Base-by-base conservation (phyloP, 2,888 invertebrate species). In the Lobophora halterata region DNA sequence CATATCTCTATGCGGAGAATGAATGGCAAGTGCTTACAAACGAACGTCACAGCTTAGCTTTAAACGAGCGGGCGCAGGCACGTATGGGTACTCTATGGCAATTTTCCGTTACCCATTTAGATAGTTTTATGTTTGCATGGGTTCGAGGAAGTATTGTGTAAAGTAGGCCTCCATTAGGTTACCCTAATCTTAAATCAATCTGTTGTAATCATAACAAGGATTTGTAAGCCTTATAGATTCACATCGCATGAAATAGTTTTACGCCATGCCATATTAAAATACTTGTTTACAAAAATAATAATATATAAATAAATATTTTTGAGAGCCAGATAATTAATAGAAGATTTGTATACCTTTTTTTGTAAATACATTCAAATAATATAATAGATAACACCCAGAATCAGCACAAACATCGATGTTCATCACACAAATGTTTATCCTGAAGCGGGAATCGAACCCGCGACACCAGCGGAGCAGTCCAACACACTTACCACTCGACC, bases 1-100 rank as follows among this genome's bases (percentile, higher is more conserved):
- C 77, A 83, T 85, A 83, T 80, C 82, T 81, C 79, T 80, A 69
- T 75, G 79, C 72, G 66, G 71, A 29, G 75, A 78, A 82, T 81
- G 85, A 82, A 82, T 82, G 76, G 79, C 71, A 72, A 78, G 73
- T 71, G 71, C 73, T 78, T 69, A 74, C 79, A 72, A 71, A 71
- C 73, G 57, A 72, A 75, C 71, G 64, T 70, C 69, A 67, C 67
- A 69, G 62, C 65, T 71, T 58, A 66, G 68, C 67, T 75, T 69
- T 68, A 73, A 80, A 77, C 70, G 72, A 71, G 67, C 74, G 53
- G 59, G 64, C 62, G 51, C 50, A 69, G 68, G 79, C 80, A 81
- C 80, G 80, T 79, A 78, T 70, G 59, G 66, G 62, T 37, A 39
- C 29, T 42, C 31, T 42, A 40, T 49, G 35, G 24, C 31, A 42